These are phyloP conservation scores for Sclerodermus sp. DNA, from an alignment of 2,888 invertebrate genomes.

Conservation along the genomic window DNA sequence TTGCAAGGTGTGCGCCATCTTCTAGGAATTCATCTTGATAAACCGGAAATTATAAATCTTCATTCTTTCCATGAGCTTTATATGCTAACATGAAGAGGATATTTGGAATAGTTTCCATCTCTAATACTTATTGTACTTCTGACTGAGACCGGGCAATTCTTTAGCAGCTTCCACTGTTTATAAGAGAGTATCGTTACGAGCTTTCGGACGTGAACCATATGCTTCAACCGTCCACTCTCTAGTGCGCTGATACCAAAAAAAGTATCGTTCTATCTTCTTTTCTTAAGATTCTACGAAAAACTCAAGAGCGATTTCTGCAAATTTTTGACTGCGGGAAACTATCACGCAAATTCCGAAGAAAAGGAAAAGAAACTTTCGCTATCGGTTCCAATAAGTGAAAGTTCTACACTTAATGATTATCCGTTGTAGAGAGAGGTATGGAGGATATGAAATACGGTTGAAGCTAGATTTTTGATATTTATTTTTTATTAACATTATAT, in stretches of 20 bases:
- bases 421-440: too few species aligned
- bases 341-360: too few species aligned
- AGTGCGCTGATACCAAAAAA: conserved; percentile 31
- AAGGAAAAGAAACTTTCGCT: too few species aligned
- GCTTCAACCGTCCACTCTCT: conserved; percentile 28
- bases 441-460: too few species aligned
- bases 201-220: conserved; percentile 45
- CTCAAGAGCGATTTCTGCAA: too few species aligned
- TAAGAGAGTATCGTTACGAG: conserved; percentile 48
- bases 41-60: conserved; percentile 46
- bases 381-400: too few species aligned
- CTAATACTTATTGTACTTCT: neutral
- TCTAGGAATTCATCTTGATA: conserved; percentile 29
- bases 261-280: conserved; percentile 1
- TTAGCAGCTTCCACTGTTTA: conserved; percentile 37
- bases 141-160: conserved; percentile 22
- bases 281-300: neutral
- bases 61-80: conserved; percentile 31
- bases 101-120: neutral
- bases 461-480: too few species aligned
- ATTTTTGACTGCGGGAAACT: too few species aligned
- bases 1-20: conserved; percentile 29
- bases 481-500: too few species aligned
- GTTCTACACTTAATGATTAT: too few species aligned
- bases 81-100: neutral